phyloP scores from a whole-genome alignment of 2,113 vertebrate species.

The Pardalotus punctatus region DNA sequence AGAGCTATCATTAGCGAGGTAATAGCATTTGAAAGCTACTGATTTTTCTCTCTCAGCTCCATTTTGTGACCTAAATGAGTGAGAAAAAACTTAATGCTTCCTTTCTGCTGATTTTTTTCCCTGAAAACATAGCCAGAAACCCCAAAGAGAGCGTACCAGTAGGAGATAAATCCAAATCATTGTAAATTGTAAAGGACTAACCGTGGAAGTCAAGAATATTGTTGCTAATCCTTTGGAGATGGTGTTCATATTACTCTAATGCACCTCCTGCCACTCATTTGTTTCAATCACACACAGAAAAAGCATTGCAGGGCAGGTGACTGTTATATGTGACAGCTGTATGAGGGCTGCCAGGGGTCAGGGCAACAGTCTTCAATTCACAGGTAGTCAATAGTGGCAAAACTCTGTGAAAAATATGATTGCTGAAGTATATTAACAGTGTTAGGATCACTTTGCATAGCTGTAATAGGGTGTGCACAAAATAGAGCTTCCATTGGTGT shows the following conservation, averaged over 20 bases:
- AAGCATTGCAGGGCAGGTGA: constrained; percentile 47
- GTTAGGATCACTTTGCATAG: constrained; percentile 29
- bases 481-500: constrained; percentile 18
- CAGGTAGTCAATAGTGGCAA: background rate
- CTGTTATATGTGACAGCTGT: background rate
- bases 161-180: constrained; percentile 4
- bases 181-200: background rate
- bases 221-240: constrained; percentile 26
- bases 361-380: background rate
- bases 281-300: constrained; percentile 54
- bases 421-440: constrained; percentile 3
- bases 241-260: constrained; percentile 37
- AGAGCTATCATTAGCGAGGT: constrained; percentile 78
- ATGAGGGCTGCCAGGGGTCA: background rate
- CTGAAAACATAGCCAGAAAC: constrained; percentile 51
- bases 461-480: constrained; percentile 33
- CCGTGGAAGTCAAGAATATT: background rate
- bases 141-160: background rate
- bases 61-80: constrained; percentile 70
- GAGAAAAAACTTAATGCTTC: constrained; percentile 39
- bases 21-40: constrained; percentile 77
- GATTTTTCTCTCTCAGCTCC: constrained; percentile 68
- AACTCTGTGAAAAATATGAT: constrained; percentile 11
- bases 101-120: constrained; percentile 30
- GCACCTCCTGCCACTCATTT: constrained; percentile 31